phyloP scores from a whole-genome alignment of 2,888 invertebrate genomes.

The Pardosa pseudoannulata region DNA sequence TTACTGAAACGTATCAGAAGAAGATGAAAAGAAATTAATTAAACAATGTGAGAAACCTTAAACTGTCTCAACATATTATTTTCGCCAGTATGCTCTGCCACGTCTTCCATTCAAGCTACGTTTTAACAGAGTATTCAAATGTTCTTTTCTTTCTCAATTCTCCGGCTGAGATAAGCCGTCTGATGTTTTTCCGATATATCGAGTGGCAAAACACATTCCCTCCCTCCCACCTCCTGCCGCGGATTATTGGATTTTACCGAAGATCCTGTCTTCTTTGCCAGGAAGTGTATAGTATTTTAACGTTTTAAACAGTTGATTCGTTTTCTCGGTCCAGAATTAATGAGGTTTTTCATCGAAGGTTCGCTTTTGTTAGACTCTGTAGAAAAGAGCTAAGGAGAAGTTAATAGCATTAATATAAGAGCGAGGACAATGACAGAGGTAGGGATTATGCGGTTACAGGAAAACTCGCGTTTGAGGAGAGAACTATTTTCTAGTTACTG shows the following conservation, averaged over 20 bases:
- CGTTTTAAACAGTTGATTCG: neutral
- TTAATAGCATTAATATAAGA: too few species aligned
- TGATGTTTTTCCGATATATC: conserved; percentile 52
- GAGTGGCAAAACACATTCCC: conserved; percentile 9
- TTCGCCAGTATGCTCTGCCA: too few species aligned
- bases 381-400: too few species aligned
- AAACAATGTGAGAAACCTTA: too few species aligned
- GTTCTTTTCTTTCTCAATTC: neutral
- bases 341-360: neutral
- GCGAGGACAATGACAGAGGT: too few species aligned
- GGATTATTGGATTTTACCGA: conserved; percentile 8
- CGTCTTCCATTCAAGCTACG: neutral
- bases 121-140: neutral
- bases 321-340: neutral
- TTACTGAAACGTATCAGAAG: too few species aligned
- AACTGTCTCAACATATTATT: too few species aligned
- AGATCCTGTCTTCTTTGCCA: neutral
- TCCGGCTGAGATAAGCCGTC: conserved; percentile 26
- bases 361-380: too few species aligned
- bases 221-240: neutral
- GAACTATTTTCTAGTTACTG: too few species aligned
- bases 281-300: neutral
- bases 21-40: too few species aligned
- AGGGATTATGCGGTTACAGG: too few species aligned
- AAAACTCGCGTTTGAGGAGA: too few species aligned